These are phyloP conservation scores for Alviniconcha marisindica DNA, from an alignment of 1,140 invertebrate species.

Conservation along the genomic window DNA sequence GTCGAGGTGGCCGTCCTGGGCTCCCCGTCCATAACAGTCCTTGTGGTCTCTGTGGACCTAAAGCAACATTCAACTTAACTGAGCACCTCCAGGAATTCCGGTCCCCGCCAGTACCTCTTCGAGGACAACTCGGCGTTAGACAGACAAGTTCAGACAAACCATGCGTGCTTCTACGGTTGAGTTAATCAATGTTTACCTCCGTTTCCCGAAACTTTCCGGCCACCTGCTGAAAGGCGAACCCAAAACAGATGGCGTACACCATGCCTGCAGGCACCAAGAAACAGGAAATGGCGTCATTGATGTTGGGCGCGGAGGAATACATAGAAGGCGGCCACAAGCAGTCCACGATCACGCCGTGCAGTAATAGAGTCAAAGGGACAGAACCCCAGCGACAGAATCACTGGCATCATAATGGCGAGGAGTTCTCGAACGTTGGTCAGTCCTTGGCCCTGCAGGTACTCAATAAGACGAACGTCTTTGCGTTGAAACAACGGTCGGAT, in stretches of 20 bases:
- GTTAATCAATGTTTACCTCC: no score
- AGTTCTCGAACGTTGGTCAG: constrained; percentile 28
- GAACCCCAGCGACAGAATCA: constrained; percentile 39
- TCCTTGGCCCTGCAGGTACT: not conserved
- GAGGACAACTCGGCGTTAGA: no score
- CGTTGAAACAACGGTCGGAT: not conserved
- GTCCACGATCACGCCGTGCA: constrained; percentile 32
- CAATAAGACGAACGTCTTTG: not conserved
- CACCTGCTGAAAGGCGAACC: constrained; percentile 51
- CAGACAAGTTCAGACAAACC: no score
- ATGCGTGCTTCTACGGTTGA: no score
- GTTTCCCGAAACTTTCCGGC: not conserved
- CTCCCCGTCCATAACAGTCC: no score
- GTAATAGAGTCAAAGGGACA: constrained; percentile 48
- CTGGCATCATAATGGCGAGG: constrained; percentile 38
- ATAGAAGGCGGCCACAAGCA: constrained; percentile 42
- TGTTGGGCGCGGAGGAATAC: constrained; percentile 42
- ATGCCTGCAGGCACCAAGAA: constrained; percentile 55
- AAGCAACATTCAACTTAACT: no score
- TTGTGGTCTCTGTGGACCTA: no score
- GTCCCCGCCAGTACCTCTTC: no score
- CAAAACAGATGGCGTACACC: constrained; percentile 56
- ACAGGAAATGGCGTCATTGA: constrained; percentile 54
- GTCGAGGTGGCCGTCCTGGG: no score
- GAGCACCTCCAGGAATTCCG: no score